phyloP scores from a whole-genome alignment of 1,140 invertebrate genomes.

The Pectinophora gossypiella region DNA sequence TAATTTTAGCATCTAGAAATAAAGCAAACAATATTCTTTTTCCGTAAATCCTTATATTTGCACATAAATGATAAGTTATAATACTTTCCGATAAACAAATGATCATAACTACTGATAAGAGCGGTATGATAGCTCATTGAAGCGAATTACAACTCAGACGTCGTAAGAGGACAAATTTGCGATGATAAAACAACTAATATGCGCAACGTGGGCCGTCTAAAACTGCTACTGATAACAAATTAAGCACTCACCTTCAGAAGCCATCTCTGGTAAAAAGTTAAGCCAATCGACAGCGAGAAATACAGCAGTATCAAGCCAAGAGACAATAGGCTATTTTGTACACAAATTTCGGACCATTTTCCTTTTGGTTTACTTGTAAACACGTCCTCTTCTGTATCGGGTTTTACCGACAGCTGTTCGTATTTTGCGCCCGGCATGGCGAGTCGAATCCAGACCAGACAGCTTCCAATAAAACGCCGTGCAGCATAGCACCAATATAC shows the following conservation, averaged over 20 bases:
- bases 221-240: neutral
- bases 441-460: conserved; percentile 20
- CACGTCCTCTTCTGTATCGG: conserved; percentile 54
- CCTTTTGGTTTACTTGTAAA: conserved; percentile 47
- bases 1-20: no score
- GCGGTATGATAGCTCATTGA: no score
- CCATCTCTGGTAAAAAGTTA: conserved; percentile 98
- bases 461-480: conserved; percentile 22
- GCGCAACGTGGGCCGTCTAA: neutral
- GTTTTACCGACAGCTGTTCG: conserved; percentile 65
- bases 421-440: conserved; percentile 65
- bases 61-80: no score
- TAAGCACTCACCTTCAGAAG: conserved; percentile 84
- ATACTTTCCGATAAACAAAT: no score
- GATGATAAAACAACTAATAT: neutral
- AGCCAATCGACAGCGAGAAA: conserved; percentile 92
- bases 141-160: no score
- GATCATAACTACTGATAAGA: no score
- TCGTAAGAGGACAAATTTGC: no score
- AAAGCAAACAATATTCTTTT: no score
- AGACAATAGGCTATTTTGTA: conserved; percentile 56
- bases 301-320: conserved; percentile 84
- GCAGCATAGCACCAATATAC: conserved; percentile 36
- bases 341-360: conserved; percentile 56
- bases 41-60: no score